phyloP scores from a whole-genome alignment of 2,797 vertebrate genomes.

The Choloepus didactylus region DNA sequence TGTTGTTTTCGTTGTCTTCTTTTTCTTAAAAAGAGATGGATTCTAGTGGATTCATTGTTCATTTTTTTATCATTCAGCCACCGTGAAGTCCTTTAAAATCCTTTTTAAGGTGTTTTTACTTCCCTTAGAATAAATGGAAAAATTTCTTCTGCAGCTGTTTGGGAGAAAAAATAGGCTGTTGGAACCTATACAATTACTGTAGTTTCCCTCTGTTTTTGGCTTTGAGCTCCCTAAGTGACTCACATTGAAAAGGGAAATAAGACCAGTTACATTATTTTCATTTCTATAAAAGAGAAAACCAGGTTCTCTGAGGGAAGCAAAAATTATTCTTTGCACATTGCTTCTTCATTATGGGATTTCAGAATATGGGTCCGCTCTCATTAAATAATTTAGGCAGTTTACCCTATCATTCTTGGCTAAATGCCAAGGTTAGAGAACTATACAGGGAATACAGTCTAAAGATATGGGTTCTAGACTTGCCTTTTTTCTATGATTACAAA shows the following conservation, averaged over 20 bases:
- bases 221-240: background rate
- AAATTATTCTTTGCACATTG: background rate
- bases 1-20: background rate
- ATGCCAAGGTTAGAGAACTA: background rate
- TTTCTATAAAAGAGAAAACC: constrained; percentile 21
- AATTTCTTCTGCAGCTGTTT: background rate
- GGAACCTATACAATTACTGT: background rate
- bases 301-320: constrained; percentile 13
- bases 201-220: background rate
- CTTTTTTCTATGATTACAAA: background rate
- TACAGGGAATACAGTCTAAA: background rate
- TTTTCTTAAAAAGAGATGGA: background rate
- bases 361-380: background rate
- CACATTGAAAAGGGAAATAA: constrained; percentile 32
- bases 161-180: background rate
- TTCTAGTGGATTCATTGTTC: background rate
- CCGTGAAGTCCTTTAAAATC: constrained; percentile 6
- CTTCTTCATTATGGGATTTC: background rate
- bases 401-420: background rate
- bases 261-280: background rate
- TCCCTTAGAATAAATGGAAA: background rate
- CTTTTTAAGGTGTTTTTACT: constrained; percentile 26
- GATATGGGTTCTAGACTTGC: background rate
- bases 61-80: background rate
- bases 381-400: constrained; percentile 10